Evolutionary conservation across 1,140 invertebrate species (phyloP).

Genomic region (Hycleus cichorii): DNA sequence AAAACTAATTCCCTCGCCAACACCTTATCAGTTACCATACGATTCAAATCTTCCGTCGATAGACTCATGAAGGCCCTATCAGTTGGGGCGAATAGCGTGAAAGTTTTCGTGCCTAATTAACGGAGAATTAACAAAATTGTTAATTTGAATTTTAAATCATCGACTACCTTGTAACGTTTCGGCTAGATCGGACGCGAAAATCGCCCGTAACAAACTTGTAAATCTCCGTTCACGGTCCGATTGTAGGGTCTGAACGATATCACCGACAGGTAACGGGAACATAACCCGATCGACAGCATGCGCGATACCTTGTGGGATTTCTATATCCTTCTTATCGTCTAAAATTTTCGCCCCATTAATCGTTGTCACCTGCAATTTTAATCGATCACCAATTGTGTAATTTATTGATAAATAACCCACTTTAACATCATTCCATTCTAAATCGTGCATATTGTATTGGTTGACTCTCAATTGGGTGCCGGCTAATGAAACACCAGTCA

Average conservation of each 20-base stretch:
- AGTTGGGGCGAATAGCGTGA: slow-evolving; percentile 78
- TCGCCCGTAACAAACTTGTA: slow-evolving; percentile 66
- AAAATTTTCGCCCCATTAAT: slow-evolving; percentile 75
- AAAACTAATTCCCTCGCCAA: slow-evolving; percentile 68
- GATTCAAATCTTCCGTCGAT: slow-evolving; percentile 52
- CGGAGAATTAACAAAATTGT: background rate
- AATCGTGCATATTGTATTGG: slow-evolving; percentile 75
- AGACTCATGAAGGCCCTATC: slow-evolving; percentile 69
- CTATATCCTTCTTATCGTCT: slow-evolving; percentile 71
- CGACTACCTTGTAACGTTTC: slow-evolving; percentile 61
- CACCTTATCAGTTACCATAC: slow-evolving; percentile 51
- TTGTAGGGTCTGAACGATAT: slow-evolving; percentile 71
- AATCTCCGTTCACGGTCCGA: slow-evolving; percentile 72
- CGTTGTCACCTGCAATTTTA: slow-evolving; percentile 56
- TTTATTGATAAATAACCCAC: slow-evolving; percentile 40
- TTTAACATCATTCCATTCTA: slow-evolving; percentile 77
- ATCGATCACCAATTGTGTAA: background rate
- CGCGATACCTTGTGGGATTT: slow-evolving; percentile 75
- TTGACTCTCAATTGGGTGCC: slow-evolving; percentile 78
- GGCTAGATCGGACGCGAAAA: slow-evolving; percentile 65
- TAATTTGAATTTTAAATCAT: background rate
- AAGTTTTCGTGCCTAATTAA: slow-evolving; percentile 62
- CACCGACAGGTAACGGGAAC: slow-evolving; percentile 77
- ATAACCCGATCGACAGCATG: slow-evolving; percentile 81
- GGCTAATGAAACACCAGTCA: slow-evolving; percentile 79